Evolutionary conservation across 2,113 vertebrate species (phyloP), one percentile per base, ranked within the genome.

Genomic region (Nymphicus hollandicus): DNA sequence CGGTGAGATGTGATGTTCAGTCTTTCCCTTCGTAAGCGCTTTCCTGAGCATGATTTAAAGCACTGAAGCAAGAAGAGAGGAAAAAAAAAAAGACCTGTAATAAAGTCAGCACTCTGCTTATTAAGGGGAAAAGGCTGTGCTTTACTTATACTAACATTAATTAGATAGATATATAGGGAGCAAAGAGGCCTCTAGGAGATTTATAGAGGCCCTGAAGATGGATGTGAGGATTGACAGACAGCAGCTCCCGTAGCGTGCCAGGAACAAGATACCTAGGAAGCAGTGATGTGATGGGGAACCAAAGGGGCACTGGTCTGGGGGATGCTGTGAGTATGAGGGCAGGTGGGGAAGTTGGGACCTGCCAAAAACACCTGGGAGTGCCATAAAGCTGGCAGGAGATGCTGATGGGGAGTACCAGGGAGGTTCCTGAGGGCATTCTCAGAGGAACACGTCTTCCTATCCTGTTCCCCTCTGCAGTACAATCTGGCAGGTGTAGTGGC

Each of bases 51-150:
- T 98, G 98, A 98, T 98, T 98, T 98, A 98, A 97, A 96, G 96
- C 95, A 33, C 88, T 43, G 94, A 97, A 96, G 95, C 97, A 97
- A 98, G 97, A 97, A 96, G 95, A 70, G 17, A 35, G 28, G 3
- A 78, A 52, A 60, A 23, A 35, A 95, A 91, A 95, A 92, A 95
- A 14, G 72, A 92, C 81, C 96, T 95, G 96, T 97, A 98, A 98
- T 98, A 98, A 98, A 98, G 98, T 98, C 98, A 98, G 98, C 98
- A 98, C 97, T 98, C 97, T 98, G 98, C 98, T 98, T 98, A 98
- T 98, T 98, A 98, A 98, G 98, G 97, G 97, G 98, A 97, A 98
- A 98, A 97, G 97, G 98, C 97, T 98, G 94, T 96, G 97, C 97
- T 98, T 81, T 97, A 97, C 98, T 98, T 98, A 98, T 94, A 98